These are phyloP conservation scores for Nyctibius grandis DNA, from an alignment of 2,797 vertebrate genomes.

Conservation along the genomic window DNA sequence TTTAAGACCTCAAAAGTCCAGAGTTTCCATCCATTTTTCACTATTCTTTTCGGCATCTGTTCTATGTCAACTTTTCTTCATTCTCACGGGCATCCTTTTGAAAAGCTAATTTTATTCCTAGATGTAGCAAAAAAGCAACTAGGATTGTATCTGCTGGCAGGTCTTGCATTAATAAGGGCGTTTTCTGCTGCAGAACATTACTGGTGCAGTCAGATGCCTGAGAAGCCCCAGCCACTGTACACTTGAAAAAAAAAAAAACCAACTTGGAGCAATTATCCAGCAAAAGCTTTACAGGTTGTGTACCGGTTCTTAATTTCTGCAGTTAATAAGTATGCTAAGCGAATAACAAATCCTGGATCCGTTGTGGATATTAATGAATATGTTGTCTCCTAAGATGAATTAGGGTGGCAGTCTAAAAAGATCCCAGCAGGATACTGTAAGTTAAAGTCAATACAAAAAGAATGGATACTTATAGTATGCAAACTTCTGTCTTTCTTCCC, in stretches of 20 bases:
- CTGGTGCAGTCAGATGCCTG: neutral
- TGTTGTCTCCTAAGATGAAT: neutral
- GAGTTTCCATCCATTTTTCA: neutral
- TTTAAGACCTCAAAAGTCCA: neutral
- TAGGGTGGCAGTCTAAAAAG: neutral
- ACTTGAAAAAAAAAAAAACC: neutral
- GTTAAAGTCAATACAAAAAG: neutral
- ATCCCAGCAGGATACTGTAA: neutral
- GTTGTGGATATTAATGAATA: neutral
- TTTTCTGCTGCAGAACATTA: neutral
- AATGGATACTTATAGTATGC: accelerated
- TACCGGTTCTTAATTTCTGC: neutral
- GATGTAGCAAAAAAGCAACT: neutral
- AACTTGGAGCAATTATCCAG: neutral
- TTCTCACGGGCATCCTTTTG: neutral
- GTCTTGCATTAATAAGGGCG: neutral
- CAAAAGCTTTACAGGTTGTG: neutral
- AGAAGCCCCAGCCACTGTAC: neutral
- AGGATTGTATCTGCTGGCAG: neutral
- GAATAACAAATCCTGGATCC: neutral
- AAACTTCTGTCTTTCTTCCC: neutral
- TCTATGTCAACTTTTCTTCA: neutral
- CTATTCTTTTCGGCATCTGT: neutral
- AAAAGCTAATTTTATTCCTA: neutral
- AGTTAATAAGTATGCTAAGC: neutral